These are phyloP conservation scores for Chaetorhynchus papuensis DNA, from an alignment of 2,113 vertebrate genomes.

Conservation along the genomic window DNA sequence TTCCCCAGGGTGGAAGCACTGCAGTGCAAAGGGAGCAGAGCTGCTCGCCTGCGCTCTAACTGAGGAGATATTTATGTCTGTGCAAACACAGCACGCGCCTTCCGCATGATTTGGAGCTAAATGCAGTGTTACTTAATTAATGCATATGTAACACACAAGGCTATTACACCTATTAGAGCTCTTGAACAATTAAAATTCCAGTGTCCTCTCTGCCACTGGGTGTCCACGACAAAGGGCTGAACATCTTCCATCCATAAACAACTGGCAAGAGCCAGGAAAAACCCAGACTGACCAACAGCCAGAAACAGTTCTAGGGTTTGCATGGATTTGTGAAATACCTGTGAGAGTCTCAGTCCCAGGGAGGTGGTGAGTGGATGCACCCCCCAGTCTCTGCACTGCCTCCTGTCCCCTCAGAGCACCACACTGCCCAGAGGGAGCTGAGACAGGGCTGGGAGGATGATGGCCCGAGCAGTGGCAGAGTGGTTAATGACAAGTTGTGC, in stretches of 20 bases:
- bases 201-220: neutral
- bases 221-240: neutral
- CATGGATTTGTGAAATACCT: neutral
- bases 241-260: neutral
- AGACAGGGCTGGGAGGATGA: neutral
- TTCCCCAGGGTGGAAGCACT: neutral
- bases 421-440: neutral
- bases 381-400: neutral
- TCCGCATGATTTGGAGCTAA: slow-evolving; percentile 89
- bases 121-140: slow-evolving; percentile 88
- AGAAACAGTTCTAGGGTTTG: neutral
- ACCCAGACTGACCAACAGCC: rapidly evolving
- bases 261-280: neutral
- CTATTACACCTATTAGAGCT: slow-evolving; percentile 80
- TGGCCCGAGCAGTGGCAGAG: neutral
- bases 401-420: rapidly evolving
- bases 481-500: neutral
- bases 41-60: slow-evolving; percentile 74
- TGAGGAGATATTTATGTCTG: slow-evolving; percentile 81
- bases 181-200: slow-evolving; percentile 68
- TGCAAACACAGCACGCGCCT: slow-evolving; percentile 79
- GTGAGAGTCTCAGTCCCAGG: neutral
- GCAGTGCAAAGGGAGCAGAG: slow-evolving; percentile 8
- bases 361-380: neutral
- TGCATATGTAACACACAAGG: slow-evolving; percentile 74